Percentiles rank a stretch among this genome's conserved stretches.
These are phyloP conservation scores for Allolobophora icterica DNA, from an alignment of 2,888 invertebrate genomes.

Conservation along the genomic window DNA sequence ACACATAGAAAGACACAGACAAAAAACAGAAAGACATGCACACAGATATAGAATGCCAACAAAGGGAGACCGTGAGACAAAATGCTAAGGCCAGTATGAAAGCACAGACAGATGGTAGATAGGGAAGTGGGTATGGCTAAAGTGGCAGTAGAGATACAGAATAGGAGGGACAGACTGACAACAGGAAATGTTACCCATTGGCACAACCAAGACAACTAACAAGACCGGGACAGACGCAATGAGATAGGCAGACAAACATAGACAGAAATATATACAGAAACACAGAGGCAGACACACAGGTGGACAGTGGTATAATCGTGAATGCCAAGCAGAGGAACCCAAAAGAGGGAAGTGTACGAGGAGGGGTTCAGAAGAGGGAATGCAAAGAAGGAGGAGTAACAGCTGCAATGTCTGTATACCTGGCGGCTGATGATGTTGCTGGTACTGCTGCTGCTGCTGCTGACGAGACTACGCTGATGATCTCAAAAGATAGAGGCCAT, in stretches of 20 bases:
- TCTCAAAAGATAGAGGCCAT: slow-evolving; percentile 7
- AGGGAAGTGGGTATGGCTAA: not conserved
- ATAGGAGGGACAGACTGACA: not conserved
- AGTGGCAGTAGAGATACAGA: not conserved
- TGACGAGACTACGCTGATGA: not conserved
- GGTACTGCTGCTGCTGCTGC: not conserved
- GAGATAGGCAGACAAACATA: not conserved
- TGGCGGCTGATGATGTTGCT: not conserved
- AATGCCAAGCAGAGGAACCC: not conserved
- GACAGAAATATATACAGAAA: not conserved
- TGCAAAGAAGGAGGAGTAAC: not conserved
- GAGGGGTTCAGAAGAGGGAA: not conserved
- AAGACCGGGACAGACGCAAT: not conserved
- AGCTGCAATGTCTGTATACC: not conserved
- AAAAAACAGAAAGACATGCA: not conserved
- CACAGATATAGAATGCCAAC: not conserved
- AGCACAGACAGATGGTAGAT: not conserved
- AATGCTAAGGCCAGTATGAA: not conserved
- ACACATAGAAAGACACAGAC: not conserved
- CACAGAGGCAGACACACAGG: not conserved
- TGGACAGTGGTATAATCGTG: not conserved
- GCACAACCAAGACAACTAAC: not conserved
- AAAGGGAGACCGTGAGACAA: too few species aligned
- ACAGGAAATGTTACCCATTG: not conserved
- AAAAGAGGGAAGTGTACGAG: not conserved